These are phyloP conservation scores for Talpa occidentalis DNA, from an alignment of 2,113 vertebrate species.

Conservation along the genomic window DNA sequence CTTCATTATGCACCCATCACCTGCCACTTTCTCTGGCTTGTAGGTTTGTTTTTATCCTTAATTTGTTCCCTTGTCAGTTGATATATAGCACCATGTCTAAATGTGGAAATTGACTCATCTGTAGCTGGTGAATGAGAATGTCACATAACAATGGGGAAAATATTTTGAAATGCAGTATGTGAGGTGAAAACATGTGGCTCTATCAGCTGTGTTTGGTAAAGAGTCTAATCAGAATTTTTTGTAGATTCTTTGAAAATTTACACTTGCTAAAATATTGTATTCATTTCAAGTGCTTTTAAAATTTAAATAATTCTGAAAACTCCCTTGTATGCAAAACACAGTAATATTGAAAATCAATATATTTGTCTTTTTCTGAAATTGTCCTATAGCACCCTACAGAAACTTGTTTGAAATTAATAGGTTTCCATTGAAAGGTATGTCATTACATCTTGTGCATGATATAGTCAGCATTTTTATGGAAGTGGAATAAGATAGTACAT, in stretches of 20 bases:
- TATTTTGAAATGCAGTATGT: conserved; percentile 63
- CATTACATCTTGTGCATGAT: neutral
- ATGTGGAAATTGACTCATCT: conserved; percentile 73
- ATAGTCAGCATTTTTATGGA: neutral
- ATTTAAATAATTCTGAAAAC: conserved; percentile 42
- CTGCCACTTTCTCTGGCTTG: conserved; percentile 47
- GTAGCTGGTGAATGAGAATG: conserved; percentile 61
- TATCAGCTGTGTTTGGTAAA: conserved; percentile 67
- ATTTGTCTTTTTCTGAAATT: conserved; percentile 39
- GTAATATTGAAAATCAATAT: conserved; percentile 31
- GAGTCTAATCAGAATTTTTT: neutral
- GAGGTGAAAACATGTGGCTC: conserved; percentile 44
- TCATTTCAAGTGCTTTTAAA: neutral
- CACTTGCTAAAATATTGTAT: neutral
- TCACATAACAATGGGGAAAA: conserved; percentile 49
- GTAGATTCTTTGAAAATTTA: neutral
- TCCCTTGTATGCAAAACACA: neutral
- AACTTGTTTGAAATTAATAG: neutral
- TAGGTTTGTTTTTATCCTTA: conserved; percentile 55
- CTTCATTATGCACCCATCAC: neutral
- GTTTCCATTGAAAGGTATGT: neutral
- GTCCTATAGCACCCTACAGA: neutral
- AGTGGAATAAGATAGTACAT: neutral
- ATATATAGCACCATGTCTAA: conserved; percentile 66
- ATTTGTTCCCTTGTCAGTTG: conserved; percentile 22